Percentiles rank a stretch among this genome's conserved stretches.
Conservation (phyloP, 2,113 vertebrate species). For the Cichladusa arquata region DNA sequence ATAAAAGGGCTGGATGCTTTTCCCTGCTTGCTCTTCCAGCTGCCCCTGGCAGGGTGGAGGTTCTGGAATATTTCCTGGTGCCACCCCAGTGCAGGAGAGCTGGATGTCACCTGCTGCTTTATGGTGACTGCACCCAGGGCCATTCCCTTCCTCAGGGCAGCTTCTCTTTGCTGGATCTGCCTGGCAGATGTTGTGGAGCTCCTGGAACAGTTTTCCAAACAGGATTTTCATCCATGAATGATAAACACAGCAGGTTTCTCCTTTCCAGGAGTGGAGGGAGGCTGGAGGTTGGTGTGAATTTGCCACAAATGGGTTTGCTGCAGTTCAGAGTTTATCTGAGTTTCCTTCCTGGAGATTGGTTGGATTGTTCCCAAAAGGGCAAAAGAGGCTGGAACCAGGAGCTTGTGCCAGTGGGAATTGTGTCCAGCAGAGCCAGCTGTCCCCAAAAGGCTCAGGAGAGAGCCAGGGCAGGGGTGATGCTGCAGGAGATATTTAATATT, state of each 20-base stretch:
- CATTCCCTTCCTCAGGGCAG: background rate
- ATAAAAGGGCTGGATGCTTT: background rate
- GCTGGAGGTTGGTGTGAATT: background rate
- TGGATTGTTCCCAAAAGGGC: background rate
- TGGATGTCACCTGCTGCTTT: background rate
- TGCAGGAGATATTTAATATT: background rate
- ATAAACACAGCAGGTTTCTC: background rate
- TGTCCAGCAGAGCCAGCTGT: too few species aligned
- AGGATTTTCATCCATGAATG: accelerated
- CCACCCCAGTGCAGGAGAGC: background rate
- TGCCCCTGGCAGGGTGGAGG: background rate
- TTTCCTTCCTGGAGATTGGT: background rate
- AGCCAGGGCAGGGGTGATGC: background rate
- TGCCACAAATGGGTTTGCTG: background rate
- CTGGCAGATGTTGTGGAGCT: background rate
- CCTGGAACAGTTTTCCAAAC: background rate
- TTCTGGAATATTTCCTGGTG: background rate
- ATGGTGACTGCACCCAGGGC: background rate
- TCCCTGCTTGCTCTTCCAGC: background rate
- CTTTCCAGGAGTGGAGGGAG: accelerated
- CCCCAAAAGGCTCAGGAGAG: background rate
- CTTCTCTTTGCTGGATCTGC: background rate
- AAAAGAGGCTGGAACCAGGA: background rate
- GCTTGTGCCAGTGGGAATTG: too few species aligned
- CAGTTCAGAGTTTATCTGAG: background rate